These are phyloP conservation scores for Brenthis hecate DNA, from an alignment of 2,888 invertebrate species.

Conservation along the genomic window DNA sequence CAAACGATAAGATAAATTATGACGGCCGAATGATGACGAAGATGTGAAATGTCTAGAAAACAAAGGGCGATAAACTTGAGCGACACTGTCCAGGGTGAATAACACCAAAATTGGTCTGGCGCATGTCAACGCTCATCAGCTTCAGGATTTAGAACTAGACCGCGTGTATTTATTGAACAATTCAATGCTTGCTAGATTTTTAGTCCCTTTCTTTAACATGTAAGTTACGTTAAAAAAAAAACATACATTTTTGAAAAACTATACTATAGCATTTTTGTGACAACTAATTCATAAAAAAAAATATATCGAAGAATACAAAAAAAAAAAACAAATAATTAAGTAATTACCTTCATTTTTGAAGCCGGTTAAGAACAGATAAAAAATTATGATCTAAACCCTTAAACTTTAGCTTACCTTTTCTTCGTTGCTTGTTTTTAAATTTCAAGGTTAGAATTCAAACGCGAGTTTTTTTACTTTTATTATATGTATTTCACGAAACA, in stretches of 20 bases:
- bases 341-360: too few relatives aligned
- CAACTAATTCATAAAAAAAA: too few relatives aligned
- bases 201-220: neutral
- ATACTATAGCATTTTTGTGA: neutral
- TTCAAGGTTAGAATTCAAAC: too few relatives aligned
- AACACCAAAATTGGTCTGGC: constrained; percentile 15
- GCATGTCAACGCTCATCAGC: neutral
- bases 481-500: too few relatives aligned
- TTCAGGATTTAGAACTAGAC: constrained; percentile 10
- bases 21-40: neutral
- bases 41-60: constrained; percentile 4
- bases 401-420: too few relatives aligned
- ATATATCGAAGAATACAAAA: too few relatives aligned
- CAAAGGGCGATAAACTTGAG: constrained; percentile 12
- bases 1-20: neutral
- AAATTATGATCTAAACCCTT: too few relatives aligned
- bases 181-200: constrained; percentile 2
- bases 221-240: neutral
- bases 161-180: neutral
- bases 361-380: too few relatives aligned
- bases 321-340: too few relatives aligned
- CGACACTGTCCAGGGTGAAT: constrained; percentile 19
- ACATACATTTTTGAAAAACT: neutral
- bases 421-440: too few relatives aligned
- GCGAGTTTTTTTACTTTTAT: too few relatives aligned